Conservation (phyloP, 1,140 invertebrate species). For the Meteorus sp. region DNA sequence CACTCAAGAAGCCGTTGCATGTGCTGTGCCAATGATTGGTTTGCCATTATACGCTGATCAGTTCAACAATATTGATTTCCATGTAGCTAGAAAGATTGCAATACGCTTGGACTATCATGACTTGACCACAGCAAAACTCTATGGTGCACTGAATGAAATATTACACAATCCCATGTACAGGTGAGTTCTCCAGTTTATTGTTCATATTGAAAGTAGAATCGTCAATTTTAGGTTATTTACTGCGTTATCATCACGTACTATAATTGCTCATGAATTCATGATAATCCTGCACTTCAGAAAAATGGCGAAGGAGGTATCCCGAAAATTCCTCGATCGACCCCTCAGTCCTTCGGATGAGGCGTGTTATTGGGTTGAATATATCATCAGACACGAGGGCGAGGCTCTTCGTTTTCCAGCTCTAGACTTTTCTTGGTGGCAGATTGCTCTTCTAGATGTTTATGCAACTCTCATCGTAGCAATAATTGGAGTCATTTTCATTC, state of each 20-base stretch:
- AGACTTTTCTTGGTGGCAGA: constrained; percentile 55
- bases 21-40: constrained; percentile 72
- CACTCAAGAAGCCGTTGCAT: constrained; percentile 73
- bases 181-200: constrained; percentile 29
- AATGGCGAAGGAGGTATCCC: constrained; percentile 30
- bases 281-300: constrained; percentile 32
- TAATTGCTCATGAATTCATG: too few species aligned
- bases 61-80: constrained; percentile 60
- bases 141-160: constrained; percentile 38
- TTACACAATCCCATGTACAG: constrained; percentile 43
- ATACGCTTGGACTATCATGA: constrained; percentile 35
- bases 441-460: constrained; percentile 52
- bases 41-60: constrained; percentile 75
- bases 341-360: constrained; percentile 60
- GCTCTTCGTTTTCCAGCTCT: constrained; percentile 50
- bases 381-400: constrained; percentile 58
- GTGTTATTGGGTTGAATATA: constrained; percentile 64
- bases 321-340: constrained; percentile 48
- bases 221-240: neutral
- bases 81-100: constrained; percentile 42
- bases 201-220: neutral
- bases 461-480: neutral
- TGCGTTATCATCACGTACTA: too few species aligned
- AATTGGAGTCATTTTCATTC: neutral
- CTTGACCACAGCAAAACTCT: constrained; percentile 44